Base-by-base conservation (phyloP, 2,888 invertebrate genomes). In the Selenia dentaria region DNA sequence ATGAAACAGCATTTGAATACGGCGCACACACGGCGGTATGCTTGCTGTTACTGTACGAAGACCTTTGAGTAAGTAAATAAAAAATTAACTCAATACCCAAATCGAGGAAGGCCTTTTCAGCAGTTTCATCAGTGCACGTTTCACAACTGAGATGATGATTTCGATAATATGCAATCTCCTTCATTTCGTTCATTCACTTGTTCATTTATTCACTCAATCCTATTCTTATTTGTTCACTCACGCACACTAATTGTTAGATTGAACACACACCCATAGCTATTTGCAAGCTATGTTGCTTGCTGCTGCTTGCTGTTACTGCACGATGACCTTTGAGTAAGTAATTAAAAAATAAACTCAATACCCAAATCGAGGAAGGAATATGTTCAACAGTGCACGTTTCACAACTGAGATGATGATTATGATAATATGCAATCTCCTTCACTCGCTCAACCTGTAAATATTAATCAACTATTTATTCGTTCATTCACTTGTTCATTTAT, bases 1-100 rank as follows among this genome's bases (percentile, higher is more conserved):
- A 13, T 59, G 22, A 44, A 40, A 2, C 34, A 56, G 28, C 59
- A 60, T 10, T 22, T 57, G 4, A 51, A 50, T 4, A 40, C 45
- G 5, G 47, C 45, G 1, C 57, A 59, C 14, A 35, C 47, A 0
- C 39, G 43, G 0, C 22, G 39, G n/a, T 58, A 56, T 11, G 8
- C 29, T 2, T 38, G 38, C 8, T 4, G 14, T 0, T 14, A 20
- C 9, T 38, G 38, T 12, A 31, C 1, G 10, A 13, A 24, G n/a
- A 32, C 16, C 1, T 51, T 40, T 18, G 53, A 42, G 55, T 57
- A 5, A 37, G 37, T 28, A 10, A 2, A 25, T 8, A 9, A 25
- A 24, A 3, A 6, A 24, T n/a, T n/a, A 6, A 24, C 24, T 0
- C 24, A 24, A 24, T 3, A 24, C 24, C 8, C 6, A 24, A 24